Conservation (phyloP, 64 coral and sea anemone species). For the Anthopleura sola region DNA sequence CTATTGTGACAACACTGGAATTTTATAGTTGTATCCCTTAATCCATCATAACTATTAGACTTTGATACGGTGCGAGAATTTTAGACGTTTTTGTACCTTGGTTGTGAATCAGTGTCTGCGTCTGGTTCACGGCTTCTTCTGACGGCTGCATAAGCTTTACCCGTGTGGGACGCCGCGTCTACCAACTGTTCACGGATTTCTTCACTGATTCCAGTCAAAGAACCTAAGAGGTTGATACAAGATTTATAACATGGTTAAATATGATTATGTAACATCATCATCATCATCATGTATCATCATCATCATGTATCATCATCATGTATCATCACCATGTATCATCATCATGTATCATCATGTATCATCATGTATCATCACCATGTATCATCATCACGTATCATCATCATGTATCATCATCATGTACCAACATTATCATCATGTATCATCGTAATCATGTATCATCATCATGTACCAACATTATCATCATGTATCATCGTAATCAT, state of each 20-base stretch:
- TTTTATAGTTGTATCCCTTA: too few relatives aligned
- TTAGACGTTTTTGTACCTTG: background rate
- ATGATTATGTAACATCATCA: background rate
- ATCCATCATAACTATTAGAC: too few relatives aligned
- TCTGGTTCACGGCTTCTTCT: conserved; percentile 90
- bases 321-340: background rate
- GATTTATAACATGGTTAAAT: background rate
- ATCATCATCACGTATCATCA: background rate
- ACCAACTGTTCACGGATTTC: conserved; percentile 91
- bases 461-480: background rate
- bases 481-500: background rate
- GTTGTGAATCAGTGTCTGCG: conserved; percentile 48
- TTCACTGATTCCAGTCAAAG: conserved; percentile 86
- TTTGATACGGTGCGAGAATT: too few relatives aligned
- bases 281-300: background rate
- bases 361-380: background rate
- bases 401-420: background rate
- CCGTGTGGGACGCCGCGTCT: conserved; percentile 91
- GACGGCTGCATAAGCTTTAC: conserved; percentile 80
- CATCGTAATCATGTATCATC: too few relatives aligned
- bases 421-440: background rate
- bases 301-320: background rate
- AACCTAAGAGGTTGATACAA: conserved; percentile 21
- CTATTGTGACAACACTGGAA: too few relatives aligned
- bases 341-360: background rate